phyloP scores from a whole-genome alignment of 1,140 invertebrate genomes.

The Saxidomus purpurata region DNA sequence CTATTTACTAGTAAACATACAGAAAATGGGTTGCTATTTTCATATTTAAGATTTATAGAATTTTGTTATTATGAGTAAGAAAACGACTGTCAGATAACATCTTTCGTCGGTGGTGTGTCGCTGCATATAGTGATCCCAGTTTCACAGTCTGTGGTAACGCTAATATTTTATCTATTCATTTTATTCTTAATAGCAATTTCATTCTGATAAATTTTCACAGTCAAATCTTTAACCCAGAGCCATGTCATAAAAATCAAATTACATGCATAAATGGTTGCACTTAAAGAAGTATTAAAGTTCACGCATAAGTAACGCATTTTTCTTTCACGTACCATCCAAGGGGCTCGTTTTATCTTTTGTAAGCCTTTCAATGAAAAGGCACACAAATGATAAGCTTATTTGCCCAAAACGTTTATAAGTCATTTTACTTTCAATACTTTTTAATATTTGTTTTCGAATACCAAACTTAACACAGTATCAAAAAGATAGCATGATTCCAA shows the following conservation, averaged over 20 bases:
- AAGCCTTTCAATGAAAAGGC: constrained; percentile 10
- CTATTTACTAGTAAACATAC: too few species aligned
- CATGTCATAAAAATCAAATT: constrained; percentile 58
- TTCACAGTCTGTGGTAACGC: constrained; percentile 9
- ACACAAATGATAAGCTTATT: constrained; percentile 12
- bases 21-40: too few species aligned
- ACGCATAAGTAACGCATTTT: not conserved
- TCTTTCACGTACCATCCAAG: not conserved
- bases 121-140: not conserved
- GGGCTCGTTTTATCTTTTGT: constrained; percentile 33
- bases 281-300: not conserved
- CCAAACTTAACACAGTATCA: not conserved
- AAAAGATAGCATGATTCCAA: not conserved
- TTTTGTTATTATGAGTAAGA: too few species aligned
- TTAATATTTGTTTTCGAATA: not conserved
- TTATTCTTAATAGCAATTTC: not conserved
- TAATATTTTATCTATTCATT: constrained; percentile 14
- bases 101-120: too few species aligned
- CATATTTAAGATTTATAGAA: too few species aligned
- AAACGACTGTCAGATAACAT: too few species aligned
- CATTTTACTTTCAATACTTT: not conserved
- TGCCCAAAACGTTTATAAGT: not conserved
- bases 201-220: constrained; percentile 1
- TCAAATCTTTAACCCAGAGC: constrained; percentile 9
- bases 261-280: constrained; percentile 42